Percentiles rank a stretch among this genome's conserved stretches.
phyloP scores from a whole-genome alignment of 1,140 invertebrate species.

The Mya arenaria region DNA sequence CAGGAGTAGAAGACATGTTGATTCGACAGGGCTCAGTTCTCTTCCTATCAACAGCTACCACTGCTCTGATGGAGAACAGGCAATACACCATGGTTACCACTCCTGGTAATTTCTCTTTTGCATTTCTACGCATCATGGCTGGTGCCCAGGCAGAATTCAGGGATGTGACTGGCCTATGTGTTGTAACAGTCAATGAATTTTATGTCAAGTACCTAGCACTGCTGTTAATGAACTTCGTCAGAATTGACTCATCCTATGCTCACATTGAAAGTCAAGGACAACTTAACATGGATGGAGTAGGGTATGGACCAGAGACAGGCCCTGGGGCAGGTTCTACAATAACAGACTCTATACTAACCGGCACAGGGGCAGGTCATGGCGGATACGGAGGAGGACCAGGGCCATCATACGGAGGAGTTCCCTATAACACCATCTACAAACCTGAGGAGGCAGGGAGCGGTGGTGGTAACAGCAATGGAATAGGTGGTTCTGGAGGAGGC shows the following conservation, averaged over 20 bases:
- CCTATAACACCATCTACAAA: constrained; percentile 69
- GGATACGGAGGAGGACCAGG: constrained; percentile 71
- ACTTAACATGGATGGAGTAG: constrained; percentile 66
- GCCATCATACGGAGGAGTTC: constrained; percentile 67
- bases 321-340: constrained; percentile 64
- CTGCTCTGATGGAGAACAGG: constrained; percentile 69
- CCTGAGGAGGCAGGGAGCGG: constrained; percentile 68
- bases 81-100: constrained; percentile 65
- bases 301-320: constrained; percentile 62
- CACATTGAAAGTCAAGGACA: constrained; percentile 70
- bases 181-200: constrained; percentile 62
- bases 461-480: constrained; percentile 68
- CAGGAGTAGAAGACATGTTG: constrained; percentile 65
- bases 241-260: constrained; percentile 65
- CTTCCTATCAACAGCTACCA: constrained; percentile 69
- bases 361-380: constrained; percentile 70
- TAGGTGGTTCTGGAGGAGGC: constrained; percentile 71
- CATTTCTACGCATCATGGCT: constrained; percentile 61
- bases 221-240: constrained; percentile 68
- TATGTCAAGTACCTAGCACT: constrained; percentile 70
- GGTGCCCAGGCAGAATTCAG: constrained; percentile 66
- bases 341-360: constrained; percentile 37
- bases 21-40: constrained; percentile 65
- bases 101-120: constrained; percentile 70
- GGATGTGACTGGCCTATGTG: constrained; percentile 61